Evolutionary conservation across 2,113 vertebrate species (phyloP).

Genomic region (Gambusia affinis): DNA sequence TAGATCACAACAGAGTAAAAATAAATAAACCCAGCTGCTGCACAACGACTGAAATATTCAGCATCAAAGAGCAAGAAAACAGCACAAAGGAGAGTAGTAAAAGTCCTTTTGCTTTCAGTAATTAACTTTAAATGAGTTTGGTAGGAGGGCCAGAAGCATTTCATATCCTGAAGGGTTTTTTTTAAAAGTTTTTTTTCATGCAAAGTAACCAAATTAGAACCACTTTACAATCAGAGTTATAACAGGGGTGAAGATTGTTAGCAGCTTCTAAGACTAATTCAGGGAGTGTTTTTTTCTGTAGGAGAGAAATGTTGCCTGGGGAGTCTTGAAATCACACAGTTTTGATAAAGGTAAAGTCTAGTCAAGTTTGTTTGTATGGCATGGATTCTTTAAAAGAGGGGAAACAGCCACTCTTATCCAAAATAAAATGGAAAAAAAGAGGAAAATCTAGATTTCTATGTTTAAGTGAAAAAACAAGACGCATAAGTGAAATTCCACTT

Average conservation of each 20-base stretch:
- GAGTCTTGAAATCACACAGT: conserved; percentile 59
- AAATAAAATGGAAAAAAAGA: neutral
- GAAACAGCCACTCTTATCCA: neutral
- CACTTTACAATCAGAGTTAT: conserved; percentile 65
- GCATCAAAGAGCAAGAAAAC: conserved; percentile 27
- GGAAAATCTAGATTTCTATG: neutral
- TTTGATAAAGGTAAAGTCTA: conserved; percentile 16
- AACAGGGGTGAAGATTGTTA: conserved; percentile 56
- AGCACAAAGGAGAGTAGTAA: conserved; percentile 28
- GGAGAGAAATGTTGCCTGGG: conserved; percentile 55
- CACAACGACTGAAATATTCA: conserved; percentile 12
- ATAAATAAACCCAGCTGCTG: neutral
- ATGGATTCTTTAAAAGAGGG: neutral
- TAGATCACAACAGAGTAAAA: neutral
- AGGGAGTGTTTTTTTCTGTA: conserved; percentile 25
- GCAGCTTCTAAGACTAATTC: conserved; percentile 47
- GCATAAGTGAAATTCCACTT: too few species aligned
- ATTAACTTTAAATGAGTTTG: conserved; percentile 52
- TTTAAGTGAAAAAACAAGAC: too few species aligned
- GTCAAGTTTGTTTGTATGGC: neutral
- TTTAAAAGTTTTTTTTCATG: conserved; percentile 33
- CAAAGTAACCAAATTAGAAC: conserved; percentile 63
- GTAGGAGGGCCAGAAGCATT: conserved; percentile 33
- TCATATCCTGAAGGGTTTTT: conserved; percentile 53
- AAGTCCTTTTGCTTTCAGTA: conserved; percentile 48